Evolutionary conservation across 2,888 invertebrate species (phyloP).

Genomic region (Acanthoscelides obtectus): DNA sequence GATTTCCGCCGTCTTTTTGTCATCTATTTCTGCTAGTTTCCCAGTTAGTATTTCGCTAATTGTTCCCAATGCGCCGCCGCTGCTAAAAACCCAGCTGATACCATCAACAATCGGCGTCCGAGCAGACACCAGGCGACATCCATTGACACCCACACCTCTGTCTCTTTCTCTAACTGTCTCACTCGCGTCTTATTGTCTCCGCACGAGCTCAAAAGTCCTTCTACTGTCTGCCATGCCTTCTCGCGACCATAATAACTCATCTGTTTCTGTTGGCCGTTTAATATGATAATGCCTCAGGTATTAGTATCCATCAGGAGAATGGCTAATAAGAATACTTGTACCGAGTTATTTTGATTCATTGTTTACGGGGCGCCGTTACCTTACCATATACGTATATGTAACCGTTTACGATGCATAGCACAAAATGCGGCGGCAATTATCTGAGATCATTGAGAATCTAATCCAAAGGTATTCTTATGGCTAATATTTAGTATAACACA

Average conservation of each 20-base stretch:
- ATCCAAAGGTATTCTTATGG: too few species aligned
- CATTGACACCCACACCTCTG: slow-evolving; percentile 21
- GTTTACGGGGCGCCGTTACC: background rate
- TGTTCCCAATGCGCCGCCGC: background rate
- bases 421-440: too few species aligned
- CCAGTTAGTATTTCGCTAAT: too few species aligned
- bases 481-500: too few species aligned
- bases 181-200: background rate
- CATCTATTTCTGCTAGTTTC: too few species aligned
- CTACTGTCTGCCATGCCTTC: slow-evolving; percentile 15
- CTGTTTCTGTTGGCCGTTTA: slow-evolving; percentile 19
- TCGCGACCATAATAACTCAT: slow-evolving; percentile 22
- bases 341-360: background rate
- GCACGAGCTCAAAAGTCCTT: background rate
- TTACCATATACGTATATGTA: too few species aligned
- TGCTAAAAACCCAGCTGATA: slow-evolving; percentile 3
- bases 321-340: slow-evolving; percentile 10
- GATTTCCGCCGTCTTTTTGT: too few species aligned
- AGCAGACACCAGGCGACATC: slow-evolving; percentile 12
- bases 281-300: slow-evolving; percentile 22
- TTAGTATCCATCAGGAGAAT: slow-evolving; percentile 20
- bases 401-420: too few species aligned
- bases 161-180: slow-evolving; percentile 12
- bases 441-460: too few species aligned
- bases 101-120: background rate